Percentiles rank a stretch among this genome's conserved stretches.
Evolutionary conservation across 2,888 invertebrate species (phyloP).

Genomic region (Mesoligia furuncula): DNA sequence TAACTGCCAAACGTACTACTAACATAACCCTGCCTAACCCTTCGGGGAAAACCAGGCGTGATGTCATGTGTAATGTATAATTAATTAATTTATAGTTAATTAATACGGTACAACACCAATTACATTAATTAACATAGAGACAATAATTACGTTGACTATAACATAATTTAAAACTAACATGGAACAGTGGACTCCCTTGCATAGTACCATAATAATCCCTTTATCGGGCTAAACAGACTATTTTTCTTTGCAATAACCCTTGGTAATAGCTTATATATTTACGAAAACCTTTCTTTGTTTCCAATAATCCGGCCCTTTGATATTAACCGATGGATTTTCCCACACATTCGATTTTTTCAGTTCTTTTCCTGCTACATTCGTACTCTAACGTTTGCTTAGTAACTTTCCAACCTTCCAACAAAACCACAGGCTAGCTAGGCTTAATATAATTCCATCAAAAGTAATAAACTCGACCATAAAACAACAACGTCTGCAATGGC

Average conservation of each 20-base stretch:
- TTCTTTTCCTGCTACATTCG: not conserved
- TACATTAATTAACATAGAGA: too few relatives aligned
- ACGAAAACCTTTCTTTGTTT: not conserved
- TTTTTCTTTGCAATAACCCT: not conserved
- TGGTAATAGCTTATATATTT: too few relatives aligned
- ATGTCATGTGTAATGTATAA: not conserved
- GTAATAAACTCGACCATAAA: not conserved
- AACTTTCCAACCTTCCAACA: not conserved
- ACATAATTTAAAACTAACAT: too few relatives aligned
- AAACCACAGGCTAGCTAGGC: not conserved
- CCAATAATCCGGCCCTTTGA: not conserved
- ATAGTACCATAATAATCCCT: not conserved
- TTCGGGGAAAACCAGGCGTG: not conserved
- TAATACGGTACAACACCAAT: too few relatives aligned
- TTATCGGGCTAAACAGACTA: not conserved
- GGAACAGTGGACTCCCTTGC: too few relatives aligned
- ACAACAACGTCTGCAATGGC: constrained; percentile 4
- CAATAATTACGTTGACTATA: too few relatives aligned
- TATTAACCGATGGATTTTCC: not conserved
- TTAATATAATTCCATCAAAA: not conserved
- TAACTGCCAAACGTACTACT: not conserved
- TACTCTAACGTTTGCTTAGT: not conserved
- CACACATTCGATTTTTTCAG: not conserved
- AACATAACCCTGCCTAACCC: not conserved
- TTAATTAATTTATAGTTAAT: too few relatives aligned